Base-by-base conservation (phyloP, 2,113 vertebrate genomes). In the Chiloscyllium plagiosum region DNA sequence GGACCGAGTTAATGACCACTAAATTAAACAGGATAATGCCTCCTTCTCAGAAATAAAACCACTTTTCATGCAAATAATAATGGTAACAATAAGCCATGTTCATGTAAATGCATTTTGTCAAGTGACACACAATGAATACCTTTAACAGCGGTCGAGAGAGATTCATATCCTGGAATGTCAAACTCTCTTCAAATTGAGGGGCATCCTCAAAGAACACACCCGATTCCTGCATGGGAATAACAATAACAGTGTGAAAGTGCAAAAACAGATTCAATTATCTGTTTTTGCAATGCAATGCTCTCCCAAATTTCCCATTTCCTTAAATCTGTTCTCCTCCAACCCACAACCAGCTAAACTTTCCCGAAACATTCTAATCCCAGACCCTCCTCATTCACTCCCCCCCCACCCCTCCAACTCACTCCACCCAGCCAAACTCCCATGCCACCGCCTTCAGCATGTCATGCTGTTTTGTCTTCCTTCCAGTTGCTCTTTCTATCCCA, bases 161-260 rank as follows among this genome's bases (percentile, higher is more conserved):
- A 97, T 99, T 99, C 99, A 99, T 99, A 96, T 99, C 98, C 92
- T 98, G 98, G 95, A 99, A 99, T 0, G 97, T 98, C 95, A 99
- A 97, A 50, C 95, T 98, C 52, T 99, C 98, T 8, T 99, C 98
- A 0, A 98, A 99, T 26, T 98, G 97, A 20, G 99, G 99, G 0
- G 98, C 99, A 0, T 99, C 99, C 97, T 98, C 99, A 94, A 97
- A 98, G 97, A 99, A 99, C 0, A 96, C 96, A 95, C 98, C 97
- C 13, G 97, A 94, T 95, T 97, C 97, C 98, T 99, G 96, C 0
- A 97, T 13, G 96, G 96, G 96, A 24, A 96, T 17, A 19, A 96
- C 96, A 0, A 2, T 68, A 96, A 72, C 33, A 4, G 47, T 61
- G 15, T 50, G 42, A 95, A 76, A 61, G 26, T 90, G 29, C 42